Evolutionary conservation across 2,113 vertebrate species (phyloP).

Genomic region (Oreocharis arfaki): DNA sequence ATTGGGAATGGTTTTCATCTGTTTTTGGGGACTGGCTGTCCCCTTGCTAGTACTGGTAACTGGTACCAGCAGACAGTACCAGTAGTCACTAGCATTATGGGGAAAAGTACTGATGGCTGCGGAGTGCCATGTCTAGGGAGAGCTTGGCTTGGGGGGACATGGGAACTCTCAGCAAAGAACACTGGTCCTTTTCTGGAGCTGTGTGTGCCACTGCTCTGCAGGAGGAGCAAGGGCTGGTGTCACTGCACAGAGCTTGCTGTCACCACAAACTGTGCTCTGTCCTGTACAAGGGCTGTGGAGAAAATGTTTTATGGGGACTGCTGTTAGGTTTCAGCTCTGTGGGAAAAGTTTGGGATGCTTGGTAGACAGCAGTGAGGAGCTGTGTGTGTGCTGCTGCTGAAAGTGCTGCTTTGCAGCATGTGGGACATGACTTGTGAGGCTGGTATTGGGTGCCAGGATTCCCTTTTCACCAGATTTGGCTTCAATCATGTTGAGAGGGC

Average conservation of each 20-base stretch:
- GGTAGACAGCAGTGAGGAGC: not conserved
- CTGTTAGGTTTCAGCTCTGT: not conserved
- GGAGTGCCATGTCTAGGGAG: not conserved
- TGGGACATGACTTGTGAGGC: not conserved
- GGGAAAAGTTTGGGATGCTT: not conserved
- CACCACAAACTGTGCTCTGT: not conserved
- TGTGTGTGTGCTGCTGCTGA: not conserved
- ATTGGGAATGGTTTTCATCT: fast-evolving
- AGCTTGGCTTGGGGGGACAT: too few species aligned
- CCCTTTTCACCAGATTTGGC: not conserved
- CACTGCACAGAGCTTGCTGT: not conserved
- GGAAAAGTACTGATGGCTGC: not conserved
- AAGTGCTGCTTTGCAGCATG: not conserved
- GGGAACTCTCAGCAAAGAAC: not conserved
- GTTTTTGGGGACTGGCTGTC: not conserved
- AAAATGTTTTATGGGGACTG: not conserved
- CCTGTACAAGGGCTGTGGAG: not conserved
- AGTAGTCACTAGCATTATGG: not conserved
- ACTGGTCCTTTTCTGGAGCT: not conserved
- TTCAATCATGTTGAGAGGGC: not conserved
- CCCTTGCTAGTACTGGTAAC: not conserved
- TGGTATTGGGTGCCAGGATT: not conserved
- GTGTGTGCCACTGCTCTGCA: not conserved
- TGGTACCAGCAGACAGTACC: not conserved
- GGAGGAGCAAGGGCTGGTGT: not conserved